These are phyloP conservation scores for Habropoda laboriosa DNA, from an alignment of 1,140 invertebrate species.

Conservation along the genomic window DNA sequence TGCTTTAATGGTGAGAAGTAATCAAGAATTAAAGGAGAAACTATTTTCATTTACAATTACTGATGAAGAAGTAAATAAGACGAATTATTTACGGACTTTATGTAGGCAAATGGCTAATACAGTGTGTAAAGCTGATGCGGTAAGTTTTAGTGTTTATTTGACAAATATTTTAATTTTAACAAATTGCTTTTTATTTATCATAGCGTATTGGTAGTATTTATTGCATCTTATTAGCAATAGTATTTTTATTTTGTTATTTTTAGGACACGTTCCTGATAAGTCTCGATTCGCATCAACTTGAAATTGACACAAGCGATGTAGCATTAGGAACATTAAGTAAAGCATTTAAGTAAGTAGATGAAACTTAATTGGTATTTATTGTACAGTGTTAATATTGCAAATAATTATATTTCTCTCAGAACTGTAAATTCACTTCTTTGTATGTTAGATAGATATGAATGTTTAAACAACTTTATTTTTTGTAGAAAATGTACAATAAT, in stretches of 20 bases:
- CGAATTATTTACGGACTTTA: conserved; percentile 89
- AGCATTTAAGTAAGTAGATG: conserved; percentile 86
- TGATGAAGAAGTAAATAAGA: conserved; percentile 91
- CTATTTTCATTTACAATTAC: conserved; percentile 93
- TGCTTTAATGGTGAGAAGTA: conserved; percentile 91
- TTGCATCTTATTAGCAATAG: conserved; percentile 19
- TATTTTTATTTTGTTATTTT: conserved; percentile 65
- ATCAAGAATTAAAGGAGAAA: conserved; percentile 93
- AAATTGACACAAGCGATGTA: conserved; percentile 92
- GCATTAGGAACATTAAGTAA: conserved; percentile 92
- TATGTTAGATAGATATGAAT: neutral
- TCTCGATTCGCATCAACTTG: conserved; percentile 90
- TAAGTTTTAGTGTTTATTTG: conserved; percentile 79
- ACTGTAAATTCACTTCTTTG: conserved; percentile 18
- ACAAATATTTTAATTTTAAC: neutral
- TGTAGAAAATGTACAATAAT: neutral
- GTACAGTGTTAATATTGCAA: conserved; percentile 26
- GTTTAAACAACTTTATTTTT: neutral
- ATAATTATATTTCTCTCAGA: conserved; percentile 21
- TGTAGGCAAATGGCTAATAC: conserved; percentile 95
- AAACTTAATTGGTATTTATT: neutral
- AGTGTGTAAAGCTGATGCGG: conserved; percentile 91
- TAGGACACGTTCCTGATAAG: conserved; percentile 90
- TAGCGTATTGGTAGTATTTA: neutral
- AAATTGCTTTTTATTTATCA: neutral